A percentile compares a stretch with the other conserved stretches of the same genome.
phyloP scores from a whole-genome alignment of 2,113 vertebrate species.

The Hydrochoerus hydrochaeris region DNA sequence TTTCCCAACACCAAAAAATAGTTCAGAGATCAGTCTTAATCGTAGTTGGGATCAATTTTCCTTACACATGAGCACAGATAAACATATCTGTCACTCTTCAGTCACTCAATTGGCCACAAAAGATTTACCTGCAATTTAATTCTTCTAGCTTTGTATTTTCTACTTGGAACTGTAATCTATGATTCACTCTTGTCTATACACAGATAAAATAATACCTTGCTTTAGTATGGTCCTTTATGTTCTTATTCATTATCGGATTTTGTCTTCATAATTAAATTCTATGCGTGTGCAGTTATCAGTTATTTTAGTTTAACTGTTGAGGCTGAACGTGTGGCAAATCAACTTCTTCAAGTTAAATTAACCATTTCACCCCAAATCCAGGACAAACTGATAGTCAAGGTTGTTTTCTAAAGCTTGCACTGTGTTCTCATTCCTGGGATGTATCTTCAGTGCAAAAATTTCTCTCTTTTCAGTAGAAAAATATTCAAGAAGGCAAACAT shows the following conservation, averaged over 20 bases:
- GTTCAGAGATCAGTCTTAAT: not conserved
- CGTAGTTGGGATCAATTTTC: not conserved
- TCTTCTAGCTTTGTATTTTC: not conserved
- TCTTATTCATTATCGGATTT: conserved; percentile 44
- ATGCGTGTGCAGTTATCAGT: not conserved
- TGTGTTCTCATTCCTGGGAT: not conserved
- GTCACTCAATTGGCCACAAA: not conserved
- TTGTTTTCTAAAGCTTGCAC: conserved; percentile 42
- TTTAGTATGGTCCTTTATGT: not conserved
- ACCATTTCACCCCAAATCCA: not conserved
- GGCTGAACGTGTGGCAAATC: not conserved
- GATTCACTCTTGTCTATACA: not conserved
- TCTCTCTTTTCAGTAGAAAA: conserved; percentile 65
- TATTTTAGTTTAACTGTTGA: conserved; percentile 43
- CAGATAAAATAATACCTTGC: not conserved
- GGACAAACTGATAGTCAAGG: not conserved
- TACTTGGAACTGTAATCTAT: not conserved
- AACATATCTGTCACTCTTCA: not conserved
- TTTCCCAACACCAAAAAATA: not conserved
- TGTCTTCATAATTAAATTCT: not conserved
- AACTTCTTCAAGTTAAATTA: conserved; percentile 45
- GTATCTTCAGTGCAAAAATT: conserved; percentile 56
- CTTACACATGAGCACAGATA: not conserved
- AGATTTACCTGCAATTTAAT: not conserved
- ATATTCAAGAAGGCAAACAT: conserved; percentile 22